phyloP scores from a whole-genome alignment of 1,140 invertebrate species.

The Hylaeus anthracinus region DNA sequence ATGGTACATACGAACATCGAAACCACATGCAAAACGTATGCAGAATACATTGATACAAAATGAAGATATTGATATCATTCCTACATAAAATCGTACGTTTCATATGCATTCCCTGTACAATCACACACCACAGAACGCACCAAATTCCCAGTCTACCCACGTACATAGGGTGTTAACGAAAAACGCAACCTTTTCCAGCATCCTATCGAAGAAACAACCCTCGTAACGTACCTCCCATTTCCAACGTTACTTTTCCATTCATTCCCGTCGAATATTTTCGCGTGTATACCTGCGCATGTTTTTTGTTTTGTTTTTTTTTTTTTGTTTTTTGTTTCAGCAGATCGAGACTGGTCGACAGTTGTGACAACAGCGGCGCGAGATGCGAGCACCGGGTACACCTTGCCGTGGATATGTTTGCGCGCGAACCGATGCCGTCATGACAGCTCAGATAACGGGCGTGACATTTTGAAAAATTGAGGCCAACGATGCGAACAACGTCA shows the following conservation, averaged over 20 bases:
- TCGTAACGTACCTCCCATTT: not conserved
- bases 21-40: no score
- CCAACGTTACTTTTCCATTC: not conserved
- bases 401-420: slow-evolving; percentile 54
- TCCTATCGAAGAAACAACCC: no score
- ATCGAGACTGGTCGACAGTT: slow-evolving; percentile 64
- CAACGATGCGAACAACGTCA: slow-evolving; percentile 61
- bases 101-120: no score
- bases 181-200: no score
- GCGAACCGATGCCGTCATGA: slow-evolving; percentile 57
- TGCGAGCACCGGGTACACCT: slow-evolving; percentile 45
- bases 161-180: no score
- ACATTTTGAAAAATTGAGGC: slow-evolving; percentile 66
- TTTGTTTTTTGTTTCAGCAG: slow-evolving; percentile 40
- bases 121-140: no score
- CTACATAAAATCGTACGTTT: no score
- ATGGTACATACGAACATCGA: no score
- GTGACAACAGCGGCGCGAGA: slow-evolving; percentile 60
- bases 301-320: slow-evolving; percentile 13
- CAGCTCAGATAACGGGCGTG: slow-evolving; percentile 62
- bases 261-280: not conserved
- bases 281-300: not conserved
- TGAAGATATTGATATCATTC: no score
- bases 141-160: no score
- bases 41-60: no score